Evolutionary conservation across 2,888 invertebrate genomes (phyloP).

Genomic region (Liodrosophila aerea): DNA sequence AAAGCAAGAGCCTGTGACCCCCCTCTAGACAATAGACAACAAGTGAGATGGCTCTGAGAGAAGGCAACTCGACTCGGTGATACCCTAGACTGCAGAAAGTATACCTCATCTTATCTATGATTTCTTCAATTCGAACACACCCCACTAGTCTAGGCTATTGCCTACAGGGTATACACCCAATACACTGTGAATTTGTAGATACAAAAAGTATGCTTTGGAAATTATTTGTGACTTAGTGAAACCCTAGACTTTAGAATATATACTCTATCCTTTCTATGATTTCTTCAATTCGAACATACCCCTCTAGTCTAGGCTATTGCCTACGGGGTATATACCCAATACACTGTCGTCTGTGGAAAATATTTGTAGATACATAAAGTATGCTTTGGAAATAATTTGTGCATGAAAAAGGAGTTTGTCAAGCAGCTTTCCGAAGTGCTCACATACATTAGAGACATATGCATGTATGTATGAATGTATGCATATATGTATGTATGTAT

Average conservation of each 20-base stretch:
- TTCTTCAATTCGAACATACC: neutral
- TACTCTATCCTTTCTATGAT: neutral
- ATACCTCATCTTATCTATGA: neutral
- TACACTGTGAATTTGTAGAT: too few relatives aligned
- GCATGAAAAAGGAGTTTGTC: constrained; percentile 13
- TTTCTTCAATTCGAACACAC: neutral
- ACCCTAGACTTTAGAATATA: constrained; percentile 1
- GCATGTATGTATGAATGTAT: constrained; percentile 2
- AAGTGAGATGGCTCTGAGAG: neutral
- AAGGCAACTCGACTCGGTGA: neutral
- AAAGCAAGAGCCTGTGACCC: constrained; percentile 12
- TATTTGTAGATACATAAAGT: constrained; percentile 16
- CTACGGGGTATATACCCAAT: constrained; percentile 7
- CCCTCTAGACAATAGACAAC: constrained; percentile 33
- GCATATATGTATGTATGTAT: constrained; percentile 13
- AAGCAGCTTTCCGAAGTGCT: neutral
- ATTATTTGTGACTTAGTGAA: neutral
- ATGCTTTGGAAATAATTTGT: constrained; percentile 23
- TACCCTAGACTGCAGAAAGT: constrained; percentile 1
- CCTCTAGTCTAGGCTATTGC: too few relatives aligned
- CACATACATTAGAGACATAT: constrained; percentile 6
- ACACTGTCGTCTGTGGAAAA: constrained; percentile 17
- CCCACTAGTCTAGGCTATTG: too few relatives aligned
- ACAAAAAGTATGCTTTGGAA: too few relatives aligned
- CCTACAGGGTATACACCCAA: constrained; percentile 7